These are phyloP conservation scores for Trialeurodes vaporariorum DNA, from an alignment of 1,140 invertebrate species.

Conservation along the genomic window DNA sequence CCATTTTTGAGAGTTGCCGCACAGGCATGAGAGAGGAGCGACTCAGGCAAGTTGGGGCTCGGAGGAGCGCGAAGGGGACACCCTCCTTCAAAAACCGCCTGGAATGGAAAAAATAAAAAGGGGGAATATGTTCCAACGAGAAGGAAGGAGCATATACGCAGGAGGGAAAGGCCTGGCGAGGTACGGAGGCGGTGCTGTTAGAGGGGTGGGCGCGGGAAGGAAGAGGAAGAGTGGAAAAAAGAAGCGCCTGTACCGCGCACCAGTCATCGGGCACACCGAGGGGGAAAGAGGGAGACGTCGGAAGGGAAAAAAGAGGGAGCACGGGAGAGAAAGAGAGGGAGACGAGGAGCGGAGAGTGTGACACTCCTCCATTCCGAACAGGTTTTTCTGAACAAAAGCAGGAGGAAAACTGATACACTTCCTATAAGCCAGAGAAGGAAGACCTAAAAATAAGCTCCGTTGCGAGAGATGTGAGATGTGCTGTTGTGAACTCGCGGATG, in stretches of 20 bases:
- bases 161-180: no score
- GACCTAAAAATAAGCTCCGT: background rate
- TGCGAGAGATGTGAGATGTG: no score
- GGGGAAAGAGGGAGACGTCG: background rate
- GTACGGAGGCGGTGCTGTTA: no score
- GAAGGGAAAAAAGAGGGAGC: background rate
- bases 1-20: no score
- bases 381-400: background rate
- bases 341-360: background rate
- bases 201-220: no score
- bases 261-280: no score
- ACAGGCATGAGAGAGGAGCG: no score
- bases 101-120: background rate
- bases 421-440: background rate
- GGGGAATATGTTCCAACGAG: no score
- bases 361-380: background rate
- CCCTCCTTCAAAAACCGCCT: background rate
- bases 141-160: no score
- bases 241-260: no score
- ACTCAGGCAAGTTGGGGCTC: background rate
- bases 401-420: background rate
- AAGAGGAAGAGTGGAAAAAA: no score
- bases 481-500: no score
- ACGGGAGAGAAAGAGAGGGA: background rate
- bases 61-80: background rate